phyloP scores from a whole-genome alignment of 1,140 invertebrate species.

The Lepidurus apus region DNA sequence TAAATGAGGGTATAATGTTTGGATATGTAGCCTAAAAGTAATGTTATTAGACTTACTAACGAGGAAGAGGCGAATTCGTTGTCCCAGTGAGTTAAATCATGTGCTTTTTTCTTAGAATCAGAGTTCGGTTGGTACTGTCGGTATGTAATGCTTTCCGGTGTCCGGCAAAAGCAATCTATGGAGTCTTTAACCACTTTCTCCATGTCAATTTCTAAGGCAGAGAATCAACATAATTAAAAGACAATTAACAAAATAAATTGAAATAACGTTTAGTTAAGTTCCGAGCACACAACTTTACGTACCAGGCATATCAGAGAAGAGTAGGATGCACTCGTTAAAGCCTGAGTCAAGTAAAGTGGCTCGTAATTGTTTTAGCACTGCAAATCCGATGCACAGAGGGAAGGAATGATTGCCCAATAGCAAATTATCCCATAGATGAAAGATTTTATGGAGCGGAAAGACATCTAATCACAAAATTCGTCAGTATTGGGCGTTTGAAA shows the following conservation, averaged over 20 bases:
- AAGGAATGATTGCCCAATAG: conserved; percentile 88
- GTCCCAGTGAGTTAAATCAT: conserved; percentile 31
- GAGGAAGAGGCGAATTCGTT: conserved; percentile 31
- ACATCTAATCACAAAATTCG: conserved; percentile 63
- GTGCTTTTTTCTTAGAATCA: conserved; percentile 21
- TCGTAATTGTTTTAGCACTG: conserved; percentile 82
- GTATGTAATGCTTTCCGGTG: conserved; percentile 81
- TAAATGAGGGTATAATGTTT: conserved; percentile 33
- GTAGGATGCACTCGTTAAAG: conserved; percentile 94
- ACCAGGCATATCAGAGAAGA: conserved; percentile 94
- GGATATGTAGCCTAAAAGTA: conserved; percentile 28
- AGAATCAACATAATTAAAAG: conserved; percentile 11
- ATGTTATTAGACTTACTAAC: conserved; percentile 33
- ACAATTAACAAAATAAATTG: neutral
- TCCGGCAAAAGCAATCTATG: conserved; percentile 73
- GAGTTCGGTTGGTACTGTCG: conserved; percentile 60
- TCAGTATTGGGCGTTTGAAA: conserved; percentile 19
- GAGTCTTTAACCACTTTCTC: conserved; percentile 86
- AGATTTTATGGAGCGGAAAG: conserved; percentile 95
- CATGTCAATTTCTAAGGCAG: conserved; percentile 77
- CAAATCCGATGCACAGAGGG: conserved; percentile 89
- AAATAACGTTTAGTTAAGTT: neutral
- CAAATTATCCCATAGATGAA: conserved; percentile 96
- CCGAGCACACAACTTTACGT: conserved; percentile 32
- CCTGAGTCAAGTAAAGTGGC: conserved; percentile 78